Base-by-base conservation (phyloP, 2,113 vertebrate genomes). In the Ursus arctos region DNA sequence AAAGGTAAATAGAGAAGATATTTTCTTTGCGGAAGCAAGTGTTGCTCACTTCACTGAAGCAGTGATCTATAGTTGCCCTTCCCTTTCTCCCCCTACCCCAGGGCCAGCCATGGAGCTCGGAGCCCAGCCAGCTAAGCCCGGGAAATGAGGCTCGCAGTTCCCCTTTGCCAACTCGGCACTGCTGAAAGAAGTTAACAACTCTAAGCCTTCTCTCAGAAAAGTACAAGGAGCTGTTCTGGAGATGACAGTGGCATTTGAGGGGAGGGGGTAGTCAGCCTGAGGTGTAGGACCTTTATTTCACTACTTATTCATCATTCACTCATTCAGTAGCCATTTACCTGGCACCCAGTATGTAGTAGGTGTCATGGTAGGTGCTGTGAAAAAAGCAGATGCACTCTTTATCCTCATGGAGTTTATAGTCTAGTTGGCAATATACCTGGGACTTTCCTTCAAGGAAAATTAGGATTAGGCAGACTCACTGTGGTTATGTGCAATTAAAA, bases 1-100 rank as follows among this genome's bases (percentile, higher is more conserved):
- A 79, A 95, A 97, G 94, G 80, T 96, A 91, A 88, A 96, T 65
- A 95, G 96, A 95, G 84, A 92, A 95, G 92, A 65, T 71, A 67
- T 93, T 97, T 95, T 88, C 86, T 92, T 86, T 92, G 79, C 14
- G 49, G 97, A 97, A 98, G 93, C 51, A 59, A 95, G 85, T 72
- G 90, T 85, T 88, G 88, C 63, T 95, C 59, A 36, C 36, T 84
- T 95, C 63, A 53, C 51, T 71, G 33, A 87, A 76, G 83, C 69
- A 55, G 76, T 94, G 87, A 96, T 95, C 92, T 96, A 93, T 53
- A 85, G 94, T 59, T 16, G 67, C 71, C 57, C 80, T 94, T 88
- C 47, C 72, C n/a, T n/a, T 85, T 51, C 77, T 80, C 40, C 53
- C 31, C 14, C 61, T 21, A 71, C 26, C 59, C 81, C 81, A 53